phyloP scores from a whole-genome alignment of 1,140 invertebrate genomes.

The Gryon sp. region DNA sequence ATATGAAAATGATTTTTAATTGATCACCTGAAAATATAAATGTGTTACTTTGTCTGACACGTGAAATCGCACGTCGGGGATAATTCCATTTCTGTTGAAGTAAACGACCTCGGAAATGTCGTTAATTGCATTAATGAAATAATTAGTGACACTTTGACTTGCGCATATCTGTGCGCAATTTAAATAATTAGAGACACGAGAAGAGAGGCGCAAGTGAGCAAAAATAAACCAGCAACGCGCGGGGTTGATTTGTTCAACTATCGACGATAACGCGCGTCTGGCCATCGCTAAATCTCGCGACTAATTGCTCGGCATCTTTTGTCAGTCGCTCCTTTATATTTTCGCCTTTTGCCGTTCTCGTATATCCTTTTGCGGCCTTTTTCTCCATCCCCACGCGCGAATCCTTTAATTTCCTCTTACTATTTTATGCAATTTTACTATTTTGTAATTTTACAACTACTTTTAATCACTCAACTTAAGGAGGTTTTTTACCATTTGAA shows the following conservation, averaged over 20 bases:
- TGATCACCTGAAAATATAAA: constrained; percentile 49
- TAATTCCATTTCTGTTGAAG: constrained; percentile 56
- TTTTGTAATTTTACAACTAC: too few species aligned
- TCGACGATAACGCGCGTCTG: constrained; percentile 46
- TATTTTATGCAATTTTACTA: too few species aligned
- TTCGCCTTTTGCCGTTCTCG: constrained; percentile 20
- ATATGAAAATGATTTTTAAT: constrained; percentile 46
- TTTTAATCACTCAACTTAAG: too few species aligned
- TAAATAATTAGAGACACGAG: constrained; percentile 54
- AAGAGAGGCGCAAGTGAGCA: constrained; percentile 27
- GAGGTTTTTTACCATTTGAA: too few species aligned
- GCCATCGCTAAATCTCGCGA: constrained; percentile 53
- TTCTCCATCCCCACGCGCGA: constrained; percentile 19
- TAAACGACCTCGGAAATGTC: constrained; percentile 59
- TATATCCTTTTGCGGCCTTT: constrained; percentile 12
- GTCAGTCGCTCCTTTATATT: constrained; percentile 34
- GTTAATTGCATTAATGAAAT: constrained; percentile 55
- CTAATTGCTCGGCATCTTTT: constrained; percentile 49
- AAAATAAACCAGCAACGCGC: constrained; percentile 37
- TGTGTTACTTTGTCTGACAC: constrained; percentile 35
- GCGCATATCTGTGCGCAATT: constrained; percentile 56
- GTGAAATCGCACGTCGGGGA: constrained; percentile 15
- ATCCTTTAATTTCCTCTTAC: constrained; percentile 11
- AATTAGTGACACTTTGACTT: constrained; percentile 56
- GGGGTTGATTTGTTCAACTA: constrained; percentile 13